Evolutionary conservation across 1,140 invertebrate species (phyloP).

Genomic region (Camponotus vicinus): DNA sequence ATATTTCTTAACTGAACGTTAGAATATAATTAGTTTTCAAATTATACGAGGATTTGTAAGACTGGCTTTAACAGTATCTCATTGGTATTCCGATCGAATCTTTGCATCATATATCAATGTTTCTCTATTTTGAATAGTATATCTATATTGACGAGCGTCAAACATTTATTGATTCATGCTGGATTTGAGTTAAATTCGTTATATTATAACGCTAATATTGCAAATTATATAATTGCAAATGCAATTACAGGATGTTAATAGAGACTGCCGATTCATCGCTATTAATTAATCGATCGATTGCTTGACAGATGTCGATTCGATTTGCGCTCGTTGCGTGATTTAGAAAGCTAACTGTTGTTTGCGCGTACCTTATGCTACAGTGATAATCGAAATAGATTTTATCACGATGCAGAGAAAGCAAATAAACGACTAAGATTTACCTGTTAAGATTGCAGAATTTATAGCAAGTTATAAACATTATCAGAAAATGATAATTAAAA

Average conservation of each 20-base stretch:
- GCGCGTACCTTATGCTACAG: conserved; percentile 5
- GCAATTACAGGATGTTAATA: conserved; percentile 9
- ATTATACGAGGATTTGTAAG: too few species aligned
- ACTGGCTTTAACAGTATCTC: too few species aligned
- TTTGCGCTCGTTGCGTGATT: conserved; percentile 3
- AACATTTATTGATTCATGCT: neutral
- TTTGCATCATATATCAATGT: neutral
- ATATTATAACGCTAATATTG: conserved; percentile 16
- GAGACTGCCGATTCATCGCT: conserved; percentile 29
- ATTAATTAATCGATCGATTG: conserved; percentile 46
- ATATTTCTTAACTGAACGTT: neutral
- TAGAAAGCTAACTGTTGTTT: conserved; percentile 30
- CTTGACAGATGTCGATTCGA: conserved; percentile 42
- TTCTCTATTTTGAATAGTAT: conserved; percentile 9
- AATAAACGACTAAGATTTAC: conserved; percentile 18
- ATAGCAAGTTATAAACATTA: neutral
- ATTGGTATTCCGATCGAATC: neutral
- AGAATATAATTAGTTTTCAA: neutral
- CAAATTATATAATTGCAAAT: conserved; percentile 41
- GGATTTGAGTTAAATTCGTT: neutral
- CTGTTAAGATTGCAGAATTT: neutral
- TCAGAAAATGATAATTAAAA: neutral
- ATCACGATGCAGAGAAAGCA: conserved; percentile 15
- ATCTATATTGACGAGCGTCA: neutral
- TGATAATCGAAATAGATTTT: conserved; percentile 33